phyloP scores from a whole-genome alignment of 1,140 invertebrate genomes.

The Ephestia elutella region DNA sequence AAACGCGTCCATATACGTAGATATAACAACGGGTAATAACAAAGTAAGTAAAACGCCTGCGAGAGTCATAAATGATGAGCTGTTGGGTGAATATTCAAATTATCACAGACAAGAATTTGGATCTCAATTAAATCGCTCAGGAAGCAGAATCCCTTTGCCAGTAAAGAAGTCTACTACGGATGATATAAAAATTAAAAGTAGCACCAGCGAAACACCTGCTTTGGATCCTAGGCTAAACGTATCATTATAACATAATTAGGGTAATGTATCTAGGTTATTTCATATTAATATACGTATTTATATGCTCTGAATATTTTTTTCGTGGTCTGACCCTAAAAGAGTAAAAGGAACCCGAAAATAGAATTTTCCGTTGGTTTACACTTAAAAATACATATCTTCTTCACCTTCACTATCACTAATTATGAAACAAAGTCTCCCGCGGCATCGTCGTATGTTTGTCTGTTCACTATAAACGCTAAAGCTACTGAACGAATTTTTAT shows the following conservation, averaged over 20 bases:
- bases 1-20: conserved; percentile 27
- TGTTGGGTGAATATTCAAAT: neutral
- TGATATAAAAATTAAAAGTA: neutral
- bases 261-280: conserved; percentile 11
- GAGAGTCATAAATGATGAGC: conserved; percentile 7
- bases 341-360: no score
- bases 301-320: neutral
- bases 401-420: no score
- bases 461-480: no score
- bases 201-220: neutral
- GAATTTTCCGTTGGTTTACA: no score
- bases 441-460: no score
- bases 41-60: conserved; percentile 47
- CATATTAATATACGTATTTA: conserved; percentile 7
- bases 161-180: neutral
- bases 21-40: conserved; percentile 17
- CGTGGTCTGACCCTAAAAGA: no score
- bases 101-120: neutral
- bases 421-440: no score
- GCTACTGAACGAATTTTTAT: no score
- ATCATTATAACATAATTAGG: conserved; percentile 25
- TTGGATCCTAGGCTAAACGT: conserved; percentile 30
- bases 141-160: neutral
- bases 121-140: neutral
- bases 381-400: no score